Conservation (phyloP, 2,797 vertebrate genomes). For the Heteromormyrus szaboi region DNA sequence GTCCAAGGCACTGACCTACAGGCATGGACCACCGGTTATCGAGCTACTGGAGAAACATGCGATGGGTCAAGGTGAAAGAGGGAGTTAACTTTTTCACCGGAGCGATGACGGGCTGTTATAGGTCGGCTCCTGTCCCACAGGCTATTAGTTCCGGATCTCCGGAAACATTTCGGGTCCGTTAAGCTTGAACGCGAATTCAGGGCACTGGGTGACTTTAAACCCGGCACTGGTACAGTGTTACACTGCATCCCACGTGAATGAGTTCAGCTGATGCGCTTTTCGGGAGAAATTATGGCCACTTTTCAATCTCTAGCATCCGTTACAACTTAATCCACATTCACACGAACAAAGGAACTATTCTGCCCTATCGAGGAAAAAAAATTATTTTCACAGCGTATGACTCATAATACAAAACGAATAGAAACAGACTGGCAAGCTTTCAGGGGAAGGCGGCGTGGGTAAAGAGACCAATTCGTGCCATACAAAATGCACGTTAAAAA, state of each 20-base stretch:
- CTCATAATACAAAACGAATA: not conserved
- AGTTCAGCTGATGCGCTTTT: not conserved
- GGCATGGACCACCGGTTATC: not conserved
- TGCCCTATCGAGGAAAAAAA: not conserved
- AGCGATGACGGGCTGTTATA: not conserved
- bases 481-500: not conserved
- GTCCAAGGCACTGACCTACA: not conserved
- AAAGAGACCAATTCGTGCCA: not conserved
- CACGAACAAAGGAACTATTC: constrained; percentile 5
- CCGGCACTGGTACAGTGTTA: not conserved
- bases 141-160: not conserved
- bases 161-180: not conserved
- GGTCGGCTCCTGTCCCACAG: not conserved
- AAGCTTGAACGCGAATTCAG: not conserved
- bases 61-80: not conserved
- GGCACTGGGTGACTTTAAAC: not conserved
- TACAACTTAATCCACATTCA: not conserved
- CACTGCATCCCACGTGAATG: not conserved
- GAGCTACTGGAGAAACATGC: not conserved
- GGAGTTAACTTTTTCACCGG: not conserved
- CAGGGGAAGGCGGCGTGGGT: not conserved
- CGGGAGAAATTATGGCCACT: not conserved
- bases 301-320: not conserved
- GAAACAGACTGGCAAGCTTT: not conserved
- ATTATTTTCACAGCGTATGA: not conserved